Percentiles rank a stretch among this genome's conserved stretches.
phyloP scores from a whole-genome alignment of 2,113 vertebrate genomes.

The Gambusia holbrooki region DNA sequence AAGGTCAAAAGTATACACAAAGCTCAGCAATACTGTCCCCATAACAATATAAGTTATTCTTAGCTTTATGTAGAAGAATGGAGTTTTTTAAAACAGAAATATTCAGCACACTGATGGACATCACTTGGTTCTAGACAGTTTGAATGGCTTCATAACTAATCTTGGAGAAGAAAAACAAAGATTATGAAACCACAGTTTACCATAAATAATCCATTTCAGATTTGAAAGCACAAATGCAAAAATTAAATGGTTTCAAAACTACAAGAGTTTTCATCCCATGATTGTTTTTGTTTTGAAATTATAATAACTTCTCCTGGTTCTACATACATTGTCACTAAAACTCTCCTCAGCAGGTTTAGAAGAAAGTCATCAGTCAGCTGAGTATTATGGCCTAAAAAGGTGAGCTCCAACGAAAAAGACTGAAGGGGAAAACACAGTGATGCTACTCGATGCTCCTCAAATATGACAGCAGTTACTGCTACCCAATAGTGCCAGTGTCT shows the following conservation, averaged over 20 bases:
- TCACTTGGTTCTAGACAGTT: slow-evolving; percentile 13
- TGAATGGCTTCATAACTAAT: slow-evolving; percentile 32
- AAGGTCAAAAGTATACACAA: background rate
- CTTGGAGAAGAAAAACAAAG: slow-evolving; percentile 13
- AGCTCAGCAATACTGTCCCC: background rate
- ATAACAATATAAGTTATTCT: background rate
- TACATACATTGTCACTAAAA: too few relatives aligned
- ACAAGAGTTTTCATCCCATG: background rate
- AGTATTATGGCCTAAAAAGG: background rate
- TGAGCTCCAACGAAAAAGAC: background rate
- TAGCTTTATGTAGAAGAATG: slow-evolving; percentile 5
- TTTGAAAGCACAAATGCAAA: background rate
- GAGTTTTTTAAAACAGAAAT: slow-evolving; percentile 33
- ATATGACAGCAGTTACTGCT: background rate
- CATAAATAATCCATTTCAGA: slow-evolving; percentile 7
- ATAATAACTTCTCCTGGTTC: too few relatives aligned
- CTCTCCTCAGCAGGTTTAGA: too few relatives aligned
- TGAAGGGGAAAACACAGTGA: background rate
- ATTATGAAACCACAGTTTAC: slow-evolving; percentile 27
- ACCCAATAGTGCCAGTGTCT: background rate
- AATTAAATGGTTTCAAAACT: background rate
- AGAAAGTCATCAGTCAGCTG: background rate
- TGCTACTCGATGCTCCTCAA: background rate
- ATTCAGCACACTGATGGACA: slow-evolving; percentile 33
- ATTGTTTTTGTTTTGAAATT: too few relatives aligned